Conservation (phyloP, 2,888 invertebrate species). For the Drosophila atripex region DNA sequence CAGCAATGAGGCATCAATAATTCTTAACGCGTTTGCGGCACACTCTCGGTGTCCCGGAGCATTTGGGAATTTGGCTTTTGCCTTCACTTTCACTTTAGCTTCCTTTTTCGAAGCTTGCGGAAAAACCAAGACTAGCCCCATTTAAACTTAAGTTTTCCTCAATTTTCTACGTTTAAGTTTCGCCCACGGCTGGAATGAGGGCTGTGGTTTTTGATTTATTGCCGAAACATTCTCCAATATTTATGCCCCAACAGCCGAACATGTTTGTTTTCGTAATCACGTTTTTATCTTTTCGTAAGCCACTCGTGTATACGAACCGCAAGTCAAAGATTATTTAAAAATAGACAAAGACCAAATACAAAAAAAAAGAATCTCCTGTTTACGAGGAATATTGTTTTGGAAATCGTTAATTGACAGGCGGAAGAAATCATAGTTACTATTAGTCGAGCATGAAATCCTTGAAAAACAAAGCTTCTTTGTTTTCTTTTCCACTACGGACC, state of each 20-base stretch:
- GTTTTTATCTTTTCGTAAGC: constrained; percentile 69
- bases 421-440: constrained; percentile 21
- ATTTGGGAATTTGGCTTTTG: constrained; percentile 15
- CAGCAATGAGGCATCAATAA: constrained; percentile 75
- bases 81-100: background rate
- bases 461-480: constrained; percentile 1
- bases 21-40: constrained; percentile 68
- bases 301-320: constrained; percentile 32
- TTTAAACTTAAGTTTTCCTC: constrained; percentile 69
- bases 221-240: constrained; percentile 58
- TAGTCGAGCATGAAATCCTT: background rate
- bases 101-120: constrained; percentile 8
- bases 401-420: constrained; percentile 30
- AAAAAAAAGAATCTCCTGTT: constrained; percentile 38
- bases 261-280: constrained; percentile 70
- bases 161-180: constrained; percentile 48
- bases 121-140: constrained; percentile 51
- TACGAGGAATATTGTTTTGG: constrained; percentile 31
- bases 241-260: constrained; percentile 23
- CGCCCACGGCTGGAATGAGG: constrained; percentile 5
- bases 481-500: background rate
- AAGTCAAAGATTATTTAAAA: constrained; percentile 31
- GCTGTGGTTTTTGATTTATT: constrained; percentile 63
- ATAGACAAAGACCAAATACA: constrained; percentile 6
- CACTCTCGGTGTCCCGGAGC: constrained; percentile 24